A percentile compares a stretch with the other conserved stretches of the same genome.
These are phyloP conservation scores for Genyomyrus donnyi DNA, from an alignment of 2,113 vertebrate genomes.

Conservation along the genomic window DNA sequence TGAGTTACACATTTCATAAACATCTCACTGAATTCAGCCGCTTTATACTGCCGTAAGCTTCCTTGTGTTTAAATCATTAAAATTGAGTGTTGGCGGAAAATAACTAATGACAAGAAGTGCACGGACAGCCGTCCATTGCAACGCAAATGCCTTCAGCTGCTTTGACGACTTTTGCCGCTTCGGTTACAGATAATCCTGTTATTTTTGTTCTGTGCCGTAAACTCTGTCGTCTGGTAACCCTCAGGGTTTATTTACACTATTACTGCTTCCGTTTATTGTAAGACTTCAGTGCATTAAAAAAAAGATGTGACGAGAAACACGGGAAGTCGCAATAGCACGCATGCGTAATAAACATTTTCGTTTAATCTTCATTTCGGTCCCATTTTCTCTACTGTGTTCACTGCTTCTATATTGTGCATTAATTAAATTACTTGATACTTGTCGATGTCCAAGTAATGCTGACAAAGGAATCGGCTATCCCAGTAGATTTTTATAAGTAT, in stretches of 20 bases:
- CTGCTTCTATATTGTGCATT: slow-evolving; percentile 46
- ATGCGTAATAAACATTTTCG: slow-evolving; percentile 17
- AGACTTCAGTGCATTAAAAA: slow-evolving; percentile 8
- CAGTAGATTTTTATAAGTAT: slow-evolving; percentile 30
- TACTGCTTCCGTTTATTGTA: slow-evolving; percentile 19
- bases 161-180: slow-evolving; percentile 4
- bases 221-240: slow-evolving; percentile 25
- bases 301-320: neutral
- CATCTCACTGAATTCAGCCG: slow-evolving; percentile 1
- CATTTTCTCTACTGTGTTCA: slow-evolving; percentile 38
- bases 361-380: slow-evolving; percentile 25
- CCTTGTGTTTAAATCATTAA: slow-evolving; percentile 13
- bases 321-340: slow-evolving; percentile 11
- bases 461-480: slow-evolving; percentile 39
- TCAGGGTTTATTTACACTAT: slow-evolving; percentile 27
- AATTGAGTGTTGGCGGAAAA: slow-evolving; percentile 20
- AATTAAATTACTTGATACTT: slow-evolving; percentile 35
- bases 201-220: slow-evolving; percentile 22
- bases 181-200: slow-evolving; percentile 20
- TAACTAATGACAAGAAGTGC: slow-evolving; percentile 3
- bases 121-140: slow-evolving; percentile 15
- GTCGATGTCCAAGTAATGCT: slow-evolving; percentile 54
- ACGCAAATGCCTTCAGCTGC: neutral
- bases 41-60: slow-evolving; percentile 25
- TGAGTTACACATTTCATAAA: neutral